Conservation (phyloP, 92 coral and sea anemone species). For the Bergia sp. region DNA sequence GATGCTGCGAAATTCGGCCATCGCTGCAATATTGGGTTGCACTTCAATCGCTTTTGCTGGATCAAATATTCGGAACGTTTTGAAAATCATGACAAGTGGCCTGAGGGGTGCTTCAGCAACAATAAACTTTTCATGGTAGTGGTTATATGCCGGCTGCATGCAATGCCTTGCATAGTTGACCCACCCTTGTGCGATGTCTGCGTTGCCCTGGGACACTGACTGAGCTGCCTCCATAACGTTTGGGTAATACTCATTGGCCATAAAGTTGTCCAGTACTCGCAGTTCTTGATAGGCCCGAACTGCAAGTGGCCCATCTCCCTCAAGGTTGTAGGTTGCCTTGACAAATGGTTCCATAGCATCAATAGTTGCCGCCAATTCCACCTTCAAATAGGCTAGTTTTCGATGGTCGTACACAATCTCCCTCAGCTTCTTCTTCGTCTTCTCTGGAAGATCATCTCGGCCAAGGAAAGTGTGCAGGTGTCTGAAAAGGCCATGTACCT, state of each 20-base stretch:
- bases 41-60: conserved; percentile 53
- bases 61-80: conserved; percentile 52
- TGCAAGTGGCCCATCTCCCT: conserved; percentile 63
- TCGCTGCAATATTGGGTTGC: conserved; percentile 52
- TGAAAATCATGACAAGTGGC: conserved; percentile 58
- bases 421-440: conserved; percentile 48
- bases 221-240: conserved; percentile 40
- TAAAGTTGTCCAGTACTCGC: conserved; percentile 21
- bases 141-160: conserved; percentile 53
- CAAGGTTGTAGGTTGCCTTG: conserved; percentile 57
- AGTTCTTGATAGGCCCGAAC: conserved; percentile 49
- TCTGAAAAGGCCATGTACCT: conserved; percentile 48
- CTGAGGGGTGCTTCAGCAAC: conserved; percentile 53
- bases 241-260: conserved; percentile 50
- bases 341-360: conserved; percentile 60
- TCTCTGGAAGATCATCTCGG: conserved; percentile 45
- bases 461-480: conserved; percentile 35
- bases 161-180: conserved; percentile 55
- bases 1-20: conserved; percentile 45
- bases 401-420: conserved; percentile 45
- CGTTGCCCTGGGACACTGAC: conserved; percentile 41
- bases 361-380: conserved; percentile 55
- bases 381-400: conserved; percentile 43
- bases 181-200: conserved; percentile 45
- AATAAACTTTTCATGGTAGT: conserved; percentile 49